Conservation (phyloP, 2,888 invertebrate genomes). For the Chymomyza procnemis region DNA sequence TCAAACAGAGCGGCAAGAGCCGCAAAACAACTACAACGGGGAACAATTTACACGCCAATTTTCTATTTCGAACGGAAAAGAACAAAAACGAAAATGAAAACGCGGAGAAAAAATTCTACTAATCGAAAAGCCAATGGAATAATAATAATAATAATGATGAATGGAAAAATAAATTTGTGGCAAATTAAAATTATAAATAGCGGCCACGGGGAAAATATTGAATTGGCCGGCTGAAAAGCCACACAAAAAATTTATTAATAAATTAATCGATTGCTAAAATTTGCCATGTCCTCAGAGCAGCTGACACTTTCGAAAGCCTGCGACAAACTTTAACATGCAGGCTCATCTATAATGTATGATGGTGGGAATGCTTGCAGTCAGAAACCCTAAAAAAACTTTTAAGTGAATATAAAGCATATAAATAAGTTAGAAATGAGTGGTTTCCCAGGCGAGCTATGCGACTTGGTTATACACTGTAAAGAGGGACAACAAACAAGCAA, state of each 20-base stretch:
- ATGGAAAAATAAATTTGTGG: not conserved
- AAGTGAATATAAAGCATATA: not conserved
- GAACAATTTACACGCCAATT: no score
- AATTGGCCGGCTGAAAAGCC: not conserved
- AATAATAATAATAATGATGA: not conserved
- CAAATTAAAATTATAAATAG: not conserved
- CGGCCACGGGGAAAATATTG: not conserved
- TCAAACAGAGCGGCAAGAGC: not conserved
- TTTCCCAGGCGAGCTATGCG: no score
- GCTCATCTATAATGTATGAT: conserved; percentile 38
- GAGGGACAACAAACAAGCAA: no score
- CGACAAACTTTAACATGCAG: not conserved
- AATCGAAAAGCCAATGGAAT: not conserved
- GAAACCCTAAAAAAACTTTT: conserved; percentile 5
- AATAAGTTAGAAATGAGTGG: no score
- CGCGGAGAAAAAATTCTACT: no score
- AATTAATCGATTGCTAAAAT: not conserved
- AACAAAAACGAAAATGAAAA: no score
- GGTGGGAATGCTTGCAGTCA: conserved; percentile 23
- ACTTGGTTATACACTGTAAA: no score
- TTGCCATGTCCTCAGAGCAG: not conserved
- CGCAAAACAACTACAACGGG: not conserved
- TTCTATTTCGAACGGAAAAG: no score
- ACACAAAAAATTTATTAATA: not conserved
- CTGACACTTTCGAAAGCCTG: not conserved